Evolutionary conservation across 2,113 vertebrate genomes (phyloP).

Genomic region (Cricetomys ansorgei): DNA sequence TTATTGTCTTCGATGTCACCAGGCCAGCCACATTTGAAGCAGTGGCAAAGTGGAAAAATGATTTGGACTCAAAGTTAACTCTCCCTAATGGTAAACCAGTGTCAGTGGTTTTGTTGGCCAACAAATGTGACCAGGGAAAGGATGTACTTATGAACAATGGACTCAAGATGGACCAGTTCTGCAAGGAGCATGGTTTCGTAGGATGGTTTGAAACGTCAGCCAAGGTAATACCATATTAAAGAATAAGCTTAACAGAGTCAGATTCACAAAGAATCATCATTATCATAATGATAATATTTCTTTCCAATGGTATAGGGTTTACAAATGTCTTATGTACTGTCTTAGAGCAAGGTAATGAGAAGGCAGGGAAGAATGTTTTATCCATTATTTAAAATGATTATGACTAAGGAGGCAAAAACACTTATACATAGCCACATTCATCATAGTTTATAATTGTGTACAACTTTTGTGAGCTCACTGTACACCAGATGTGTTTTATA

Average conservation of each 20-base stretch:
- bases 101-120: conserved; percentile 89
- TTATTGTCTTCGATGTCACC: conserved; percentile 92
- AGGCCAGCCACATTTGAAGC: conserved; percentile 91
- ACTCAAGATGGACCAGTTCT: conserved; percentile 92
- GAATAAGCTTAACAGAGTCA: background rate
- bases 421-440: background rate
- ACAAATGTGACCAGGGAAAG: conserved; percentile 91
- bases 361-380: background rate
- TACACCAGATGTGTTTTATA: background rate
- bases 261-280: background rate
- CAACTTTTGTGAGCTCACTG: background rate
- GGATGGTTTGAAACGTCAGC: conserved; percentile 92
- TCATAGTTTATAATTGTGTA: background rate
- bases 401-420: background rate
- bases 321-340: background rate
- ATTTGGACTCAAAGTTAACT: conserved; percentile 92
- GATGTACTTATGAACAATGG: conserved; percentile 88
- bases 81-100: conserved; percentile 90
- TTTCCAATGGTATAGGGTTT: background rate
- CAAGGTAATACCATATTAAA: conserved; percentile 84
- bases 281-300: background rate
- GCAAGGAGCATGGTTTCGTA: conserved; percentile 90
- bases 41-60: conserved; percentile 91
- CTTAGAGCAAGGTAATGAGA: background rate
- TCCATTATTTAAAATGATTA: conserved; percentile 6